phyloP scores from a whole-genome alignment of 2,888 invertebrate genomes.

The Muscina levida region DNA sequence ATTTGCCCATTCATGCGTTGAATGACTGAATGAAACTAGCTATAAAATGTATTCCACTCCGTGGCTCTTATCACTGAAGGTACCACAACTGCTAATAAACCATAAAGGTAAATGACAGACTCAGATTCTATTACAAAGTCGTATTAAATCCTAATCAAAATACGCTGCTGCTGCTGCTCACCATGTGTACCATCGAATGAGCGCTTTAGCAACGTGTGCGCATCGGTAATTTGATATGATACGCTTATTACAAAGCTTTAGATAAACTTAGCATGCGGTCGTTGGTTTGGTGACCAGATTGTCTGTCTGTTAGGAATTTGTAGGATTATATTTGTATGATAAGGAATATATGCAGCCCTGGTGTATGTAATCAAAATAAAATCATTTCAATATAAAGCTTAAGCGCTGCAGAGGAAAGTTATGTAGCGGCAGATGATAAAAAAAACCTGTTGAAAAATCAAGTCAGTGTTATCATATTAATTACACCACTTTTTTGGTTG shows the following conservation, averaged over 20 bases:
- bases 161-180: not conserved
- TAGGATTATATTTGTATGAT: constrained; percentile 46
- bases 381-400: not conserved
- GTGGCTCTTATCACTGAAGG: constrained; percentile 18
- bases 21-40: not conserved
- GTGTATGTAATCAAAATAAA: constrained; percentile 19
- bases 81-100: constrained; percentile 45
- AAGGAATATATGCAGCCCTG: constrained; percentile 32
- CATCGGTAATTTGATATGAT: constrained; percentile 40
- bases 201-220: constrained; percentile 6
- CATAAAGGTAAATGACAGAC: constrained; percentile 37
- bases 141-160: constrained; percentile 23
- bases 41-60: not conserved
- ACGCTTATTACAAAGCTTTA: constrained; percentile 37
- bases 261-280: constrained; percentile 45
- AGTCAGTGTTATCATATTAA: constrained; percentile 17
- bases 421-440: not conserved
- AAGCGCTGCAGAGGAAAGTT: not conserved
- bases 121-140: constrained; percentile 13
- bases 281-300: not conserved
- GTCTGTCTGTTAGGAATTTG: constrained; percentile 18
- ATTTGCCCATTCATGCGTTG: not conserved
- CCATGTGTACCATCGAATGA: constrained; percentile 21
- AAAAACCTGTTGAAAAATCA: not conserved
- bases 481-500: constrained; percentile 15